Base-by-base conservation (phyloP, 2,888 invertebrate species). In the Elegia similella region DNA sequence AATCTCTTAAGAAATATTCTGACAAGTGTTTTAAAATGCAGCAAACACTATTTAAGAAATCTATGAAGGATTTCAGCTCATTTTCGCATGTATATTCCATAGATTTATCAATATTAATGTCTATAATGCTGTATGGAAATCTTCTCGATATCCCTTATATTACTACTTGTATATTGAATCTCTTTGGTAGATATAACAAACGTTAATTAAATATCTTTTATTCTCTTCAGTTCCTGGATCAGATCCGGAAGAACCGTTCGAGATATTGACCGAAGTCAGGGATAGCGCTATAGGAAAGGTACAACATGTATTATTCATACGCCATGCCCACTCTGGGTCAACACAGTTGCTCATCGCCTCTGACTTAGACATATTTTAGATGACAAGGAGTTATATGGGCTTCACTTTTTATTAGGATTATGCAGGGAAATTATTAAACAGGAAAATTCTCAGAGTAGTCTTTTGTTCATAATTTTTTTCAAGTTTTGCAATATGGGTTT, bases 201-300 rank as follows among this genome's bases (percentile, higher is more conserved):
- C 38, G 12, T 38, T 38, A 10, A 12, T 38, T 12, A 38, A 10
- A 1, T 23, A 16, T 53, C 3, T 32, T 58, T 29, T 23, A 38
- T 47, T 58, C 38, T 38, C 10, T 64, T 61, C 57, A 91, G 90
- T 89, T 85, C 87, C 88, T 76, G 84, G 74, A 59, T 74, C 78
- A 5, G 86, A 88, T 56, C 67, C 80, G 0, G 87, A 90, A 10
- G 89, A 89, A 60, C 74, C 90, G 0, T 86, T 76, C 62, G 61
- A 66, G 30, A 82, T 89, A 62, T 70, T 91, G 15, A 82, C 88
- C 6, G 83, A 86, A 67, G 88, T 88, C 38, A 76, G 89, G 55
- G 86, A 89, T 63, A 63, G 62, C 56, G 67, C 87, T 44, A 85
- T 86, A 42, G 90, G 90, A 66, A 90, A 85, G 85, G 90, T 88